Percentiles rank a stretch among this genome's conserved stretches.
Evolutionary conservation across 2,113 vertebrate genomes (phyloP).

Genomic region (Zosterops pallidus): DNA sequence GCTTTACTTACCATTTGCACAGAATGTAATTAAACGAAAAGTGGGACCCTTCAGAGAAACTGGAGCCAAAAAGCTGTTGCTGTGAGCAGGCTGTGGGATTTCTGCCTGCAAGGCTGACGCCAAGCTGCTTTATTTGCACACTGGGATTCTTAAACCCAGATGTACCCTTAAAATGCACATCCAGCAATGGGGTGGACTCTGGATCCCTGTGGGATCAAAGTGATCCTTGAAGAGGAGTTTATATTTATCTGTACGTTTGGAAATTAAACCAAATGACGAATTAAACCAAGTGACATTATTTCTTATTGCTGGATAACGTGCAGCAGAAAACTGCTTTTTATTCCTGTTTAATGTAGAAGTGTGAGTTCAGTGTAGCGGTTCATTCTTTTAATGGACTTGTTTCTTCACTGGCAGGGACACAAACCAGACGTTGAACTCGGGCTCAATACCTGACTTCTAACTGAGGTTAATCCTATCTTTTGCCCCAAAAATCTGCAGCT

Average conservation of each 20-base stretch:
- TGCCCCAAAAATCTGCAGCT: neutral
- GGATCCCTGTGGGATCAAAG: neutral
- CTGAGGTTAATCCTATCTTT: neutral
- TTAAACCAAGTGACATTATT: neutral
- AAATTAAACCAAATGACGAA: neutral
- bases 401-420: neutral
- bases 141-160: neutral
- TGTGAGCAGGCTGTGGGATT: neutral
- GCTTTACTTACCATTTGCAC: neutral
- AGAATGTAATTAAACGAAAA: conserved; percentile 22
- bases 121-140: conserved; percentile 10
- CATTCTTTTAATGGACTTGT: neutral
- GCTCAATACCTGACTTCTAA: neutral
- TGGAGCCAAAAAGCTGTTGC: neutral
- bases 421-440: neutral
- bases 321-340: neutral
- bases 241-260: neutral
- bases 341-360: neutral
- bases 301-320: neutral
- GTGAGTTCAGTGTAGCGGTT: neutral
- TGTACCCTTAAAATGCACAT: neutral
- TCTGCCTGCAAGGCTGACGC: neutral
- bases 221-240: neutral
- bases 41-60: neutral
- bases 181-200: neutral